Evolutionary conservation across 2,797 vertebrate genomes (phyloP).

Genomic region (Lutjanus campechanus): DNA sequence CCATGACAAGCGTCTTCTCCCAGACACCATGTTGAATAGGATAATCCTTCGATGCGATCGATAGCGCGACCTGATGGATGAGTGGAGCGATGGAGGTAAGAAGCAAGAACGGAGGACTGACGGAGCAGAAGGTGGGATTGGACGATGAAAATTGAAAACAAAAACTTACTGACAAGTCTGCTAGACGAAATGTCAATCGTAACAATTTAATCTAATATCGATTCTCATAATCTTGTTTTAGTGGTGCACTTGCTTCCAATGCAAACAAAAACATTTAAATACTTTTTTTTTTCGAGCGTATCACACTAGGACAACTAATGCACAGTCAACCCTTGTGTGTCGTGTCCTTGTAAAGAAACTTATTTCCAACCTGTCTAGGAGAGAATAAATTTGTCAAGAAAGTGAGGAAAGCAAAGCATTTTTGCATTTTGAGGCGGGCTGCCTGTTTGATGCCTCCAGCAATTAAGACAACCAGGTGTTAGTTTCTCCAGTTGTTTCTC

Average conservation of each 20-base stretch:
- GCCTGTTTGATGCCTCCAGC: constrained; percentile 43
- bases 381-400: constrained; percentile 39
- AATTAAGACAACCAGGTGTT: constrained; percentile 63
- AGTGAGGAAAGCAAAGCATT: constrained; percentile 32
- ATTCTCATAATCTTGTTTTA: constrained; percentile 52
- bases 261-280: constrained; percentile 43
- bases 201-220: constrained; percentile 52
- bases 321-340: constrained; percentile 23
- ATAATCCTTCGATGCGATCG: constrained; percentile 82
- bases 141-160: constrained; percentile 57
- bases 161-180: constrained; percentile 45
- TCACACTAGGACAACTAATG: background rate
- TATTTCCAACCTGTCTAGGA: constrained; percentile 31
- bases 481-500: constrained; percentile 48
- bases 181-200: constrained; percentile 49
- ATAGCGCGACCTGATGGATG: constrained; percentile 80
- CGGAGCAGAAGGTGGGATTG: constrained; percentile 30
- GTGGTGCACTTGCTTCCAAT: constrained; percentile 14
- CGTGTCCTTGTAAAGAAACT: constrained; percentile 52
- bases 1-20: constrained; percentile 78
- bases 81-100: constrained; percentile 49
- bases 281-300: constrained; percentile 8
- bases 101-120: constrained; percentile 30
- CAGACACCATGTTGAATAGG: constrained; percentile 82
- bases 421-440: constrained; percentile 34